phyloP scores from a whole-genome alignment of 1,140 invertebrate species.

The Bombus vancouverensis region DNA sequence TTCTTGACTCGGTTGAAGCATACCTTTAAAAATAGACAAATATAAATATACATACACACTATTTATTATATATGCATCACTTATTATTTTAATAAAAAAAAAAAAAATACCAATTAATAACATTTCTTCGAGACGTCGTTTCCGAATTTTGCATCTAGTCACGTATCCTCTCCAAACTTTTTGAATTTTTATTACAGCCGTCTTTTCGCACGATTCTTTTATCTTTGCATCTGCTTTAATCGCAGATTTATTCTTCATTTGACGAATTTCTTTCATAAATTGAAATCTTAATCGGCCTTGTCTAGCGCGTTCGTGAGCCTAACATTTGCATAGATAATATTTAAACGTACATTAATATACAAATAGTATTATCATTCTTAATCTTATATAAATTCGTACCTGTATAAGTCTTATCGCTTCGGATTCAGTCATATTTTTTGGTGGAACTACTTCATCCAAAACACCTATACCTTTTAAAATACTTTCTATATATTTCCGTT shows the following conservation, averaged over 20 bases:
- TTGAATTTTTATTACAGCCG: conserved; percentile 90
- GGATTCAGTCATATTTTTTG: conserved; percentile 87
- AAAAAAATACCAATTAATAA: conserved; percentile 87
- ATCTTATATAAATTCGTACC: conserved; percentile 55
- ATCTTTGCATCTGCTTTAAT: conserved; percentile 84
- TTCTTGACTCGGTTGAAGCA: conserved; percentile 79
- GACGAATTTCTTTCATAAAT: conserved; percentile 94
- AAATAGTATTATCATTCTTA: not conserved
- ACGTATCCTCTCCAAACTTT: conserved; percentile 92
- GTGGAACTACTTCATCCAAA: conserved; percentile 84
- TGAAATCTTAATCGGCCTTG: conserved; percentile 93
- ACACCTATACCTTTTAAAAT: conserved; percentile 87
- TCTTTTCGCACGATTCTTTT: conserved; percentile 81
- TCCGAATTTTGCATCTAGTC: conserved; percentile 87
- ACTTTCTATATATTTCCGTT: conserved; percentile 85
- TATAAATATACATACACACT: not conserved
- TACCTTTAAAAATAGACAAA: conserved; percentile 70
- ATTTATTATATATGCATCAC: not conserved
- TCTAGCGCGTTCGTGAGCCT: conserved; percentile 93
- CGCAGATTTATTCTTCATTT: conserved; percentile 87
- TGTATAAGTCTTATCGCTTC: conserved; percentile 94
- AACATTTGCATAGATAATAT: not conserved
- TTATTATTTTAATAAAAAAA: not conserved
- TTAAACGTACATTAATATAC: not conserved
- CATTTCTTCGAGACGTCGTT: conserved; percentile 91